Evolutionary conservation across 2,888 invertebrate species (phyloP), one percentile per base, ranked within the genome.

Genomic region (Microdon myrmicae): DNA sequence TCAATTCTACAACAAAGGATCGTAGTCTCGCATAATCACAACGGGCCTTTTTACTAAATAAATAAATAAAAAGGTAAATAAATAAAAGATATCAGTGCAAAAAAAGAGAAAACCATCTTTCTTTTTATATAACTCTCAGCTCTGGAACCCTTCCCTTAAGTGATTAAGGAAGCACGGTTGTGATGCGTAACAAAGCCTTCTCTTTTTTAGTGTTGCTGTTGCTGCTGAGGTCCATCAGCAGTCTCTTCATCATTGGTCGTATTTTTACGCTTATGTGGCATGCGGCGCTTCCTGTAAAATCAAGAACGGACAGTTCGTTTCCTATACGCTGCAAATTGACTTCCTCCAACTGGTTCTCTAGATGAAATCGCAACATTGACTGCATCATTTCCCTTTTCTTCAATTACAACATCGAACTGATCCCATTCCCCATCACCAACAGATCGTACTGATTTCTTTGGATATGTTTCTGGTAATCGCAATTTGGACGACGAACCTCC

Each of bases 381-480:
- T 71, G 98, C 98, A 82, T 98, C 98, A 76, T 93, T 95, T 73
- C 98, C 98, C 82, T 94, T 95, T 81, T 96, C 96, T 74, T 98
- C 98, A 80, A 94, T 94, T 73, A 97, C 97, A 75, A 98, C 97
- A 84, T 96, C 97, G 83, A 98, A 98, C 82, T 97, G 96, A 73
- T 98, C 98, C 73, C 90, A 87, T 84, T 97, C 97, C 70, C 96
- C 96, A 84, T 97, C 97, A 75, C 96, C 97, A 73, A 99, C 96
- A 82, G 96, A 96, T 80, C 97, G 90, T 79, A 98, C 95, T 80
- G 94, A 94, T 84, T 99, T 99, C 79, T 92, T 92, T 71, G 97
- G 97, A 83, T 99, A n/a, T 99, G 86, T 98, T 98, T 83, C 95
- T 96, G 72, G 90, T 87, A 78, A 99, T 97, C 77, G 98, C 98